Evolutionary conservation across 2,113 vertebrate genomes (phyloP), one percentile per base, ranked within the genome.

Genomic region (Misgurnus mizolepis): DNA sequence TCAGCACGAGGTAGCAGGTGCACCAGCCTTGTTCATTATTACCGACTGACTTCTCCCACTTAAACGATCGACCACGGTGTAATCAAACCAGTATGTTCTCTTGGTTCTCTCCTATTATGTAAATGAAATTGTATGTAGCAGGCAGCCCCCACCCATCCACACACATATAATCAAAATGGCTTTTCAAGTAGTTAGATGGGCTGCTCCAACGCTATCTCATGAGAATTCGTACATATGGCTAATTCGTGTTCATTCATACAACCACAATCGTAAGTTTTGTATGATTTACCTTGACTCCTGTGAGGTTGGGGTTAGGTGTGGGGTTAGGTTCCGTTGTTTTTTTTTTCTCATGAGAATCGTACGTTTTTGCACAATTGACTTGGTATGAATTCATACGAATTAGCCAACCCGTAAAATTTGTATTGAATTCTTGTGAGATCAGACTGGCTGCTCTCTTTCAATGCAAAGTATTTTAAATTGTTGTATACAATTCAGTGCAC

Each of bases 1-100:
- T 73, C 71, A 73, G 71, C 22, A 5, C 49, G 72, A 47, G 58
- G 58, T 22, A 39, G 72, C 72, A 75, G 72, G 72, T 75, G 72
- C 72, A 75, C 43, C 22, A 11, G 43, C 43, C 15, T 22, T 5
- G 22, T 47, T 49, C 43, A 62, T 47, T 49, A 49, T 17, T 7
- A 64, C 43, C 17, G 41, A 64, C 22, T 75, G 72, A 74, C 71
- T 45, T 45, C 72, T 75, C 58, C 11, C 7, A 47, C 55, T 62
- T 75, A 47, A 74, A 11, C 9, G 40, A 22, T 34, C 2, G 9
- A 71, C 67, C 39, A 22, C 14, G 18, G 14, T 11, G 34, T 27
- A 71, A n/a, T 41, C 56, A 62, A n/a, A 75, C 40, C 15, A 60
- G 11, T 5, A 50, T 6, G 6, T 27, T 14, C 22, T 39, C 15